A percentile compares a stretch with the other conserved stretches of the same genome.
Conservation (phyloP, 2,888 invertebrate species). For the Gibbula magus region DNA sequence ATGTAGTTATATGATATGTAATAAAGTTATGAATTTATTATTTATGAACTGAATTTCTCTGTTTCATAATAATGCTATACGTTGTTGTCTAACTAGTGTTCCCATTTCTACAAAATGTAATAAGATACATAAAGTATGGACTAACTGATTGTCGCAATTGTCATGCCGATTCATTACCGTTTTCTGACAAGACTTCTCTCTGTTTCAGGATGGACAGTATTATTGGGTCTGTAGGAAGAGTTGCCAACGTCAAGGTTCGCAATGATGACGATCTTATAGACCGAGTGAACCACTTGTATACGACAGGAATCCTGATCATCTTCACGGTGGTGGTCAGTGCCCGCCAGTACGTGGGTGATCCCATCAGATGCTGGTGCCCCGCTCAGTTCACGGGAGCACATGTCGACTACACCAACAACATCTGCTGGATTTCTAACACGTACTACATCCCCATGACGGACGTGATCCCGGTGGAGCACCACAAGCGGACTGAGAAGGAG, state of each 20-base stretch:
- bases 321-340: conserved; percentile 74
- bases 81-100: too few species aligned
- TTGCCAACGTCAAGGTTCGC: conserved; percentile 73
- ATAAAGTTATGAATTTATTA: too few species aligned
- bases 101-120: too few species aligned
- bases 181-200: background rate
- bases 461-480: conserved; percentile 49
- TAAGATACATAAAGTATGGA: too few species aligned
- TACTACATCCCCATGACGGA: conserved; percentile 74
- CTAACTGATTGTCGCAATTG: background rate
- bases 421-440: conserved; percentile 78
- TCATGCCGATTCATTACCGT: background rate
- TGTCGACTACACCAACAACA: conserved; percentile 78
- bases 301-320: conserved; percentile 72
- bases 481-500: conserved; percentile 59
- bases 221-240: conserved; percentile 70
- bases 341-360: conserved; percentile 72
- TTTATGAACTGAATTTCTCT: too few species aligned
- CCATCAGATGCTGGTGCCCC: conserved; percentile 74
- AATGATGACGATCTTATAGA: conserved; percentile 74
- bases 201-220: conserved; percentile 71
- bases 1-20: too few species aligned
- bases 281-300: conserved; percentile 73
- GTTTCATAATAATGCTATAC: too few species aligned
- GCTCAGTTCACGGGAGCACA: conserved; percentile 77